Percentiles rank a stretch among this genome's conserved stretches.
These are phyloP conservation scores for Perodicticus potto DNA, from an alignment of 2,797 vertebrate genomes.

Conservation along the genomic window DNA sequence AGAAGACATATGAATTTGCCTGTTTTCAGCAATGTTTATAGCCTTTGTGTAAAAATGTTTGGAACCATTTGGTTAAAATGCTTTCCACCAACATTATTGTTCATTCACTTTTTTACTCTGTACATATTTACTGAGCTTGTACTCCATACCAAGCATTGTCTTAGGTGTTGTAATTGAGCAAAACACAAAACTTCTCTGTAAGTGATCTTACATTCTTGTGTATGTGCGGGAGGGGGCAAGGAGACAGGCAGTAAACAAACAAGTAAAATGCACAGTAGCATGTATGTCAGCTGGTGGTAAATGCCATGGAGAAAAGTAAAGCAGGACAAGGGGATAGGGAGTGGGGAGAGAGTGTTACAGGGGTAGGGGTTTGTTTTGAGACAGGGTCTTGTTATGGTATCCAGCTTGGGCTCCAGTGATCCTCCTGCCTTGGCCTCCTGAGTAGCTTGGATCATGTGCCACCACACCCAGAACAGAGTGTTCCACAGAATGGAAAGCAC, in stretches of 20 bases:
- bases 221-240: background rate
- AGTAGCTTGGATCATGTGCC: background rate
- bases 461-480: background rate
- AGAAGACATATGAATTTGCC: background rate
- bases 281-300: background rate
- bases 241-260: background rate
- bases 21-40: background rate
- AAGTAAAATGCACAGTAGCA: background rate
- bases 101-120: background rate
- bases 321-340: background rate
- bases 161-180: background rate
- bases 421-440: background rate
- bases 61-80: conserved; percentile 19
- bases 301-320: background rate
- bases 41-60: background rate
- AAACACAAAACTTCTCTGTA: background rate
- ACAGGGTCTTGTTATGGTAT: background rate
- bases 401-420: background rate
- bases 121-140: background rate
- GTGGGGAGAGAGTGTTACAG: background rate
- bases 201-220: background rate
- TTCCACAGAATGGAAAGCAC: background rate
- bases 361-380: background rate
- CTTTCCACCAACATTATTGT: background rate
- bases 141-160: background rate